Evolutionary conservation across 1,140 invertebrate genomes (phyloP).

Genomic region (Trichonephila clavata): DNA sequence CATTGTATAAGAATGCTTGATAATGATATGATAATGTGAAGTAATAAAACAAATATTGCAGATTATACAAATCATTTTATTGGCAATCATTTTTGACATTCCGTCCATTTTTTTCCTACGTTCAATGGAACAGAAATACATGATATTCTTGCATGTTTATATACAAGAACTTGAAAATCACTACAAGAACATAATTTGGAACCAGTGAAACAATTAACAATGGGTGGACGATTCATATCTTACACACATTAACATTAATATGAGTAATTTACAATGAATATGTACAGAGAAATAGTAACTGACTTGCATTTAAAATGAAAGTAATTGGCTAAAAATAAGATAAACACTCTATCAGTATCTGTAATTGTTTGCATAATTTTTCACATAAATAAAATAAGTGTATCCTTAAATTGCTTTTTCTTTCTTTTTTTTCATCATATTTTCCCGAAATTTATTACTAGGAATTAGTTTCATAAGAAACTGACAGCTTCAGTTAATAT

Average conservation of each 20-base stretch:
- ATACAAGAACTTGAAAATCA: slow-evolving; percentile 33
- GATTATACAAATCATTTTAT: slow-evolving; percentile 70
- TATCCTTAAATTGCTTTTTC: no score
- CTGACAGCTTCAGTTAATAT: no score
- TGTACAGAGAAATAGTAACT: slow-evolving; percentile 48
- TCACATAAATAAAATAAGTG: no score
- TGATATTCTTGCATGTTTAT: slow-evolving; percentile 29
- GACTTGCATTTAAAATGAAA: not conserved
- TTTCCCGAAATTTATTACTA: no score
- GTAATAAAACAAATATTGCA: not conserved
- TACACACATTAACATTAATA: slow-evolving; percentile 15
- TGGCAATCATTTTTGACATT: slow-evolving; percentile 47
- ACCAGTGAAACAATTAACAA: slow-evolving; percentile 21
- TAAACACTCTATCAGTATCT: no score
- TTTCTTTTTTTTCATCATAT: no score
- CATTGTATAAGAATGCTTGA: not conserved
- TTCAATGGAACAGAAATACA: slow-evolving; percentile 3
- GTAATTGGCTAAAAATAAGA: no score
- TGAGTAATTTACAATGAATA: slow-evolving; percentile 65
- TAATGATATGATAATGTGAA: not conserved
- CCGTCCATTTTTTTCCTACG: not conserved
- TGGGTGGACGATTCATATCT: slow-evolving; percentile 59
- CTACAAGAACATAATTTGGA: slow-evolving; percentile 3
- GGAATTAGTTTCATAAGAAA: no score
- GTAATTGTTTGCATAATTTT: no score